Percentiles rank a stretch among this genome's conserved stretches.
Conservation (phyloP, 2,797 vertebrate genomes). For the Takifugu rubripes region DNA sequence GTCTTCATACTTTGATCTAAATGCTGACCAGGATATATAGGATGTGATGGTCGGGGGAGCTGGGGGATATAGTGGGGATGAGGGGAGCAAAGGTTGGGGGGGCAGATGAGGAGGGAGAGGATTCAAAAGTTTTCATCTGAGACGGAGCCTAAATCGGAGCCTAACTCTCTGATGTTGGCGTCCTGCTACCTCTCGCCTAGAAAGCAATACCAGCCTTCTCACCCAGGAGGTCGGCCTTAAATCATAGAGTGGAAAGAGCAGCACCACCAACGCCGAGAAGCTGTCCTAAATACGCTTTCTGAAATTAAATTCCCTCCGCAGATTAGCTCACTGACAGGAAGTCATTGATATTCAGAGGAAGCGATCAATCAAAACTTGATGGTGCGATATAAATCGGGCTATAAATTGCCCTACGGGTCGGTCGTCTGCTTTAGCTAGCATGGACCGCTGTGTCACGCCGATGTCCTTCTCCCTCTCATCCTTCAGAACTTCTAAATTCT, state of each 20-base stretch:
- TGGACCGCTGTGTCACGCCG: conserved; percentile 1
- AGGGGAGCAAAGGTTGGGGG: conserved; percentile 17
- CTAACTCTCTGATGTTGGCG: too few relatives aligned
- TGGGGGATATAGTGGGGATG: conserved; percentile 38
- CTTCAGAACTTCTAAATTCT: too few relatives aligned
- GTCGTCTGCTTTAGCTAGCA: not conserved
- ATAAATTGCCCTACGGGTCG: not conserved
- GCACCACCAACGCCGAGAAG: not conserved
- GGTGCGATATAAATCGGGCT: conserved; percentile 21
- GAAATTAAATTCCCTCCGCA: conserved; percentile 39
- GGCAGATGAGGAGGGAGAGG: conserved; percentile 19
- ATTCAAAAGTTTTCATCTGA: conserved; percentile 4
- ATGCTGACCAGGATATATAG: conserved; percentile 41
- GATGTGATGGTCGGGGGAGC: conserved; percentile 24
- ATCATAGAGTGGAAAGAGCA: conserved; percentile 10
- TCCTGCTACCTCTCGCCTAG: too few relatives aligned
- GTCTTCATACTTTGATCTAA: conserved; percentile 62
- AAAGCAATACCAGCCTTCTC: not conserved
- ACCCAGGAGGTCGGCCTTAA: not conserved
- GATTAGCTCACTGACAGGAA: conserved; percentile 27
- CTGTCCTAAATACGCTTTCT: conserved; percentile 25
- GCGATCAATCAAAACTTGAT: conserved; percentile 40
- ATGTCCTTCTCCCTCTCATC: too few relatives aligned
- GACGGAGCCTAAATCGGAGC: not conserved
- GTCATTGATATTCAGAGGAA: conserved; percentile 34